Evolutionary conservation across 2,888 invertebrate species (phyloP), one percentile per base, ranked within the genome.

Genomic region (Meganola albula): DNA sequence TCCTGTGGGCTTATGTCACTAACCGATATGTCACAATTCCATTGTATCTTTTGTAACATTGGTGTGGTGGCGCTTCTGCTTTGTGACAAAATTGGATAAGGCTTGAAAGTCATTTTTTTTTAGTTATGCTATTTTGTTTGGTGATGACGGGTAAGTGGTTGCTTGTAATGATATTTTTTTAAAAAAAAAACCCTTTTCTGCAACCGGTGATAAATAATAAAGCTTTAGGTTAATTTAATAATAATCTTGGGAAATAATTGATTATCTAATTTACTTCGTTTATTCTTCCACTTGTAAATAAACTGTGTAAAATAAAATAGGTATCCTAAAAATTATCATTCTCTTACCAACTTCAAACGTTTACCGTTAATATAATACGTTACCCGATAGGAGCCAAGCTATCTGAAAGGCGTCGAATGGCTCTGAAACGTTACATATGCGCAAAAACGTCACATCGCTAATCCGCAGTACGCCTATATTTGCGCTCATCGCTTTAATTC

Each of bases 61-160:
- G 65, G 63, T 65, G 48, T 61, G 69, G 74, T 83, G 84, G 84
- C 84, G 84, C 84, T 85, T 76, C 74, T 52, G 53, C 69, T 67
- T 74, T 72, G 69, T 75, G 46, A 44, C 48, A 40, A 56, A 67
- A 63, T 62, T 53, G 62, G 62, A 62, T 62, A 52, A 63, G 43
- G 61, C 63, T 46, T 56, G 53, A 61, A 71, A 75, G 79, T 77
- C 78, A 76, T 76, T 49, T 65, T 78, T 82, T 80, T 78, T 63
- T 51, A 39, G 41, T 31, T 5, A 36, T 39, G 34, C 34, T 48
- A 50, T 44, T 57, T 58, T 54, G 56, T 61, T 59, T 67, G 63
- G 63, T 70, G 67, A 74, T 66, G 72, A 52, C 63, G 63, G 62
- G 63, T 53, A 60, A 60, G 62, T 63, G 67, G 58, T 51, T 59